A percentile compares a stretch with the other conserved stretches of the same genome.
Evolutionary conservation across 2,113 vertebrate genomes (phyloP).

Genomic region (Emydura subglobosa): DNA sequence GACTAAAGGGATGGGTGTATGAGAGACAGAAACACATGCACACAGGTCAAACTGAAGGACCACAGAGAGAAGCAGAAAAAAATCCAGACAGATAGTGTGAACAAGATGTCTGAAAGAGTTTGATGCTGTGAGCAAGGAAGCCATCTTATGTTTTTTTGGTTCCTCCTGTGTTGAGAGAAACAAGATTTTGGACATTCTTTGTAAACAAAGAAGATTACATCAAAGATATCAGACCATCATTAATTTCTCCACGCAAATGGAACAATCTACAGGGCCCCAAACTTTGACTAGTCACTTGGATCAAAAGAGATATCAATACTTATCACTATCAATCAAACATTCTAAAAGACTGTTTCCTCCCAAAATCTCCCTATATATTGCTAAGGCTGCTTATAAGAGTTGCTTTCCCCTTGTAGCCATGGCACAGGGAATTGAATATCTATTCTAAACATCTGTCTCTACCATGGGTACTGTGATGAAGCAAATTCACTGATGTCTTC

Average conservation of each 20-base stretch:
- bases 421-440: background rate
- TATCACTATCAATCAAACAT: background rate
- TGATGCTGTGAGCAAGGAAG: background rate
- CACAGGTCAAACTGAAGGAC: background rate
- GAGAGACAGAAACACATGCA: background rate
- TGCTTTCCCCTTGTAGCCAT: background rate
- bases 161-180: background rate
- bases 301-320: background rate
- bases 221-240: background rate
- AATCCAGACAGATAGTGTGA: background rate
- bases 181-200: background rate
- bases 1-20: background rate
- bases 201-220: background rate
- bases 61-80: background rate
- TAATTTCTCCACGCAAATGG: background rate
- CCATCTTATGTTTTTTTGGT: background rate
- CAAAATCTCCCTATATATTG: background rate
- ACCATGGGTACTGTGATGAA: background rate
- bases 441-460: background rate
- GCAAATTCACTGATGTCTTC: background rate
- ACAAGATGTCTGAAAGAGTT: background rate
- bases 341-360: background rate
- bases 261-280: background rate
- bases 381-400: background rate
- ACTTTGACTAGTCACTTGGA: background rate